Percentiles rank a stretch among this genome's conserved stretches.
Evolutionary conservation across 2,797 vertebrate genomes (phyloP).

Genomic region (Mallotus villosus): DNA sequence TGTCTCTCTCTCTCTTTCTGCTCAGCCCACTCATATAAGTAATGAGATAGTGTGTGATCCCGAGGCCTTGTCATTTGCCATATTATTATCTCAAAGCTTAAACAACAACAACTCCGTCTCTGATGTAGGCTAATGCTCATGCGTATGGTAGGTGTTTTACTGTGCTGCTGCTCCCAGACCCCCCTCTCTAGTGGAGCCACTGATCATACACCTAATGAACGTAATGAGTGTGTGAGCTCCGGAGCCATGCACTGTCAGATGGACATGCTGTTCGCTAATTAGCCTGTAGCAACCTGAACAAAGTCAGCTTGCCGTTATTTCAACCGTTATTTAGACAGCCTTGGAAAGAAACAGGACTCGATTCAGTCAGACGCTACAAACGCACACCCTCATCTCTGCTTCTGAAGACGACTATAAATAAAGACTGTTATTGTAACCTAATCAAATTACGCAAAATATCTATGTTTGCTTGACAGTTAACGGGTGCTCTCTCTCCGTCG

Average conservation of each 20-base stretch:
- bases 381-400: constrained; percentile 49
- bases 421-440: constrained; percentile 79
- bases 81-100: constrained; percentile 70
- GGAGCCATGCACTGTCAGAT: constrained; percentile 49
- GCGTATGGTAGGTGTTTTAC: constrained; percentile 63
- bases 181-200: constrained; percentile 52
- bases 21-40: constrained; percentile 61
- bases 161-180: constrained; percentile 43
- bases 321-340: constrained; percentile 58
- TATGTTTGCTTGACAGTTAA: constrained; percentile 76
- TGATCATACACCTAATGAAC: constrained; percentile 68
- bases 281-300: constrained; percentile 61
- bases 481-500: constrained; percentile 48
- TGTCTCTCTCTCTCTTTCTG: constrained; percentile 35
- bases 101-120: constrained; percentile 65
- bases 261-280: constrained; percentile 68
- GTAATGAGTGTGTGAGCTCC: constrained; percentile 47
- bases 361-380: constrained; percentile 64
- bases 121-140: constrained; percentile 65
- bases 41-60: constrained; percentile 73
- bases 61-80: constrained; percentile 73
- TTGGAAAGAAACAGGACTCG: constrained; percentile 54
- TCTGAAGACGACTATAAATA: constrained; percentile 77
- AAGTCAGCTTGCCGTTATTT: constrained; percentile 16
- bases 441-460: constrained; percentile 79